These are phyloP conservation scores for Nothoprocta pentlandii DNA, from an alignment of 2,113 vertebrate species.

Conservation along the genomic window DNA sequence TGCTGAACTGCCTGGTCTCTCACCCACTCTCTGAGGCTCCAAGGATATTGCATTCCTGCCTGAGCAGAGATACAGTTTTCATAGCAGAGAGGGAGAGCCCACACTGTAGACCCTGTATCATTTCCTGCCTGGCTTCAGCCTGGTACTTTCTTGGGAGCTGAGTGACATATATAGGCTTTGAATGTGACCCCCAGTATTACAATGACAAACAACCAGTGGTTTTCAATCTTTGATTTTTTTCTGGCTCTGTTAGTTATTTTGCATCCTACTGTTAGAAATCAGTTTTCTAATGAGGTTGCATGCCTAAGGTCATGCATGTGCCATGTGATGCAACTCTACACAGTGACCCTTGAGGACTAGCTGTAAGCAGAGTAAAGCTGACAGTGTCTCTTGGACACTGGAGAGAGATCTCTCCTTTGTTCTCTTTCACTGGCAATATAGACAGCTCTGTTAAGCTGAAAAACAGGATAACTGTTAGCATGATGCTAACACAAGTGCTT, in stretches of 20 bases:
- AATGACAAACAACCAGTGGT: neutral
- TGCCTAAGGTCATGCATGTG: neutral
- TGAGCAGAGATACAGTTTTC: neutral
- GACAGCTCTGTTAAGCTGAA: neutral
- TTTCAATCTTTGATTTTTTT: constrained; percentile 11
- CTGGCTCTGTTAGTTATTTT: neutral
- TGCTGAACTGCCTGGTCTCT: neutral
- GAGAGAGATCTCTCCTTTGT: constrained; percentile 4
- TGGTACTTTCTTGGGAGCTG: neutral
- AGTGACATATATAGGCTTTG: neutral
- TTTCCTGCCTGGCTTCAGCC: neutral
- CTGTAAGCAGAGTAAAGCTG: neutral
- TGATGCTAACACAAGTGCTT: neutral
- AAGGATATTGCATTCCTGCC: neutral
- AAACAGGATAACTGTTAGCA: neutral
- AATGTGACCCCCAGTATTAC: neutral
- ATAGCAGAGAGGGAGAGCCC: neutral
- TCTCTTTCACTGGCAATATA: neutral
- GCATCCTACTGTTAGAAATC: neutral
- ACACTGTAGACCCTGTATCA: neutral
- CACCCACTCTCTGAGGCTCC: neutral
- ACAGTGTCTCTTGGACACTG: neutral
- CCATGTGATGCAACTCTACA: neutral
- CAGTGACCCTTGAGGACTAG: neutral
- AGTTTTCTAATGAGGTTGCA: neutral